Base-by-base conservation (phyloP, 2,888 invertebrate genomes). In the Sesia bembeciformis region DNA sequence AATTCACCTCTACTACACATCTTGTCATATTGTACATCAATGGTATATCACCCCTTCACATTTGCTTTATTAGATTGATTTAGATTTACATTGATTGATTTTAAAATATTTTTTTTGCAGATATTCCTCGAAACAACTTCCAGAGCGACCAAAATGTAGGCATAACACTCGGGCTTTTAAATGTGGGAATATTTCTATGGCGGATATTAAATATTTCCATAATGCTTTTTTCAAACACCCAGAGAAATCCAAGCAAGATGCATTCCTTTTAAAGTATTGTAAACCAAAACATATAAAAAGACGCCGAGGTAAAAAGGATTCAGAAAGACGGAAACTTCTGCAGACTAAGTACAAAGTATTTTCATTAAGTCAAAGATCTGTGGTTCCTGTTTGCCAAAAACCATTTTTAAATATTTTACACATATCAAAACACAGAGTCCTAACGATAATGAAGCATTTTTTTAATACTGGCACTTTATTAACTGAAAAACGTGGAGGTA, bases 171-270 rank as follows among this genome's bases (percentile, higher is more conserved):
- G 49, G 40, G 6, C 40, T 8, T n/a, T n/a, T n/a, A 40, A 53
- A 53, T 53, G 53, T 49, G 8, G 39, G 8, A 49, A 40, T 23
- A 40, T 53, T 3, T 49, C 40, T 7, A 7, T 5, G 3, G 49
- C 40, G 40, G 53, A 53, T 7, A 5, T 53, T 51, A 1, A 49
- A 40, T 49, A 40, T 6, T 53, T 53, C 41, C 40, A 53, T 39
- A n/a, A 50, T 49, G 23, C 8, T 4, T 53, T 53, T 39, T 53
- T 49, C 49, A 23, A 23, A 6, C 3, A 23, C 40, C 40, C 40
- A 40, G 49, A 53, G 7, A 54, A 54, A 51, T 42, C 42, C 3
- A 39, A 39, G 42, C 54, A 54, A 51, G 54, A 54, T 54, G 51
- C 51, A 39, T 39, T 42, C 3, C 51, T 54, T 7, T 40, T 51